These are phyloP conservation scores for Philaenus spumarius DNA, from an alignment of 1,140 invertebrate species.

Conservation along the genomic window DNA sequence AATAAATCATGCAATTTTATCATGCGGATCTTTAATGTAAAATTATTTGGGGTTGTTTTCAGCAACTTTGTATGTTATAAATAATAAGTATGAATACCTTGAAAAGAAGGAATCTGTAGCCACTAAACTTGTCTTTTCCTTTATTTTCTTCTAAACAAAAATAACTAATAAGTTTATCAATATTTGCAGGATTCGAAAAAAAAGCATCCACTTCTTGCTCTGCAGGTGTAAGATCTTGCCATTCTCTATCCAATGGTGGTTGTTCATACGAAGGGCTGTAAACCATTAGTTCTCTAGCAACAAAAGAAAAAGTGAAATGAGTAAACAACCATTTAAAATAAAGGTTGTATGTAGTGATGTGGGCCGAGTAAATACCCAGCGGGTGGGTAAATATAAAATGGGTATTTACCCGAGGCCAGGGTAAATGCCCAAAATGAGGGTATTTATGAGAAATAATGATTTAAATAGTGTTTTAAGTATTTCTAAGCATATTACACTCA, in stretches of 20 bases:
- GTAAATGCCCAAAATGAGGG: too few relatives aligned
- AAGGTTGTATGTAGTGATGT: too few relatives aligned
- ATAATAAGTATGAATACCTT: slow-evolving; percentile 47
- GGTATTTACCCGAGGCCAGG: too few relatives aligned
- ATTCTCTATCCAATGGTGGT: slow-evolving; percentile 45
- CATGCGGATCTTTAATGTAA: too few relatives aligned
- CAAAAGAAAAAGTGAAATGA: not conserved
- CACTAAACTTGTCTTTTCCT: slow-evolving; percentile 71
- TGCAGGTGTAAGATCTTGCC: slow-evolving; percentile 44
- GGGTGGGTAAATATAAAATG: too few relatives aligned
- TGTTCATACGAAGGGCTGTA: slow-evolving; percentile 58
- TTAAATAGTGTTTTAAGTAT: too few relatives aligned
- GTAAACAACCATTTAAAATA: not conserved
- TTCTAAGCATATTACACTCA: too few relatives aligned
- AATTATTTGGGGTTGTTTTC: too few relatives aligned
- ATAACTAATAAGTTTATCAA: slow-evolving; percentile 66
- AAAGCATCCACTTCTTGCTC: slow-evolving; percentile 62
- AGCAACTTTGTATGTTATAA: too few relatives aligned
- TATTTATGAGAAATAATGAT: too few relatives aligned
- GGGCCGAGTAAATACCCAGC: too few relatives aligned
- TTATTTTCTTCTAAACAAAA: slow-evolving; percentile 82
- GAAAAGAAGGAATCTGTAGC: slow-evolving; percentile 57
- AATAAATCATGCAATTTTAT: too few relatives aligned
- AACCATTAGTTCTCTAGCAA: slow-evolving; percentile 39
- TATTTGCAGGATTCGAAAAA: slow-evolving; percentile 59